Percentiles rank a stretch among this genome's conserved stretches.
phyloP scores from a whole-genome alignment of 2,113 vertebrate genomes.

The Ictalurus furcatus region DNA sequence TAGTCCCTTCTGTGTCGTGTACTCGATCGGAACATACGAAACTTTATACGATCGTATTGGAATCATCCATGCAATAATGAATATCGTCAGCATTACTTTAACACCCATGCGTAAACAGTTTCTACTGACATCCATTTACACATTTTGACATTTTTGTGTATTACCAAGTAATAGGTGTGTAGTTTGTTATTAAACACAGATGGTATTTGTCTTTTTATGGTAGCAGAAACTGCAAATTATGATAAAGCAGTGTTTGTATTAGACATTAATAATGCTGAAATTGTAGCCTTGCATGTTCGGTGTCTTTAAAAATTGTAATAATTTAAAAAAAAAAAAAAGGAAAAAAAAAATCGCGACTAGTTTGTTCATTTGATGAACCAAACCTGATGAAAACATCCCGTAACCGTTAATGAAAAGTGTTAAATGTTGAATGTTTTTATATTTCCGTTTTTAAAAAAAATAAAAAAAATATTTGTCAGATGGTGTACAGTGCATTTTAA shows the following conservation, averaged over 20 bases:
- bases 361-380: background rate
- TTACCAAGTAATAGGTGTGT: background rate
- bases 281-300: constrained; percentile 30
- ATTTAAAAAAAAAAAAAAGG: background rate
- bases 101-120: background rate
- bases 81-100: background rate
- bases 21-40: background rate
- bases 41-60: background rate
- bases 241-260: constrained; percentile 4
- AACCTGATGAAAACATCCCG: background rate
- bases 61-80: constrained; percentile 1
- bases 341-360: background rate
- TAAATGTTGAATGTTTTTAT: background rate
- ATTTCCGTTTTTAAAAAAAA: background rate
- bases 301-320: background rate
- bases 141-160: background rate
- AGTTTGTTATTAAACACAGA: background rate
- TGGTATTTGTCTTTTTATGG: background rate
- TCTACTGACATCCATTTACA: background rate
- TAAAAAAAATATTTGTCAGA: background rate
- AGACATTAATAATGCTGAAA: background rate
- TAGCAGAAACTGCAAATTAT: background rate
- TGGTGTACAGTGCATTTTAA: background rate
- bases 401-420: background rate
- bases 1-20: background rate